Evolutionary conservation across 1,140 invertebrate genomes (phyloP).

Genomic region (Drosophila nebulosa): DNA sequence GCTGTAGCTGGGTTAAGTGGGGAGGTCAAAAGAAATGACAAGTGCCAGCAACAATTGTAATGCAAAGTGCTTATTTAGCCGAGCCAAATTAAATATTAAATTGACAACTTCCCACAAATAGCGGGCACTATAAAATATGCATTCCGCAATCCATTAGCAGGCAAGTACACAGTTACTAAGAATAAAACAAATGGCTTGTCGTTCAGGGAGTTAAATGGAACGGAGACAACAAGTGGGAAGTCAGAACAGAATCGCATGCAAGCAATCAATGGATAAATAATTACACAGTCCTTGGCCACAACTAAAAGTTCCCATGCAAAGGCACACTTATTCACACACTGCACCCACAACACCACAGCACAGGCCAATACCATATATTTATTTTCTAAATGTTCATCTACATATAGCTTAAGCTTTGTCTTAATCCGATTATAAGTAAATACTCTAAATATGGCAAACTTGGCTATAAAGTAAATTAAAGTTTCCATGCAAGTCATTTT

Average conservation of each 20-base stretch:
- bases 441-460: too few relatives aligned
- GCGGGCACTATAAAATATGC: constrained; percentile 55
- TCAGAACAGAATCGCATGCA: constrained; percentile 14
- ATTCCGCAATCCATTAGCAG: constrained; percentile 61
- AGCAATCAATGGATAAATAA: constrained; percentile 76
- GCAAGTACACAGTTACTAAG: constrained; percentile 9
- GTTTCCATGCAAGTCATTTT: too few relatives aligned
- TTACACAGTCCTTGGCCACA: constrained; percentile 51
- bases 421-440: too few relatives aligned
- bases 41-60: constrained; percentile 6
- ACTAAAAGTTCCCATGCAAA: constrained; percentile 1
- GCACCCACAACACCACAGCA: not conserved
- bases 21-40: not conserved
- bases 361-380: constrained; percentile 11
- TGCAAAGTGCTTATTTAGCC: not conserved
- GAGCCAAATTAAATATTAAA: constrained; percentile 58
- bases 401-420: too few relatives aligned
- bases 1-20: not conserved
- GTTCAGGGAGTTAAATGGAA: too few relatives aligned
- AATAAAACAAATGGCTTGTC: constrained; percentile 21
- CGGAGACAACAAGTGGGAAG: not conserved
- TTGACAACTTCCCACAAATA: constrained; percentile 6
- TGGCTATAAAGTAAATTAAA: too few relatives aligned
- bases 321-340: constrained; percentile 4
- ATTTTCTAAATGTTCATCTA: too few relatives aligned